Evolutionary conservation across 2,888 invertebrate genomes (phyloP).

Genomic region (Branchipolynoe longqiensis): DNA sequence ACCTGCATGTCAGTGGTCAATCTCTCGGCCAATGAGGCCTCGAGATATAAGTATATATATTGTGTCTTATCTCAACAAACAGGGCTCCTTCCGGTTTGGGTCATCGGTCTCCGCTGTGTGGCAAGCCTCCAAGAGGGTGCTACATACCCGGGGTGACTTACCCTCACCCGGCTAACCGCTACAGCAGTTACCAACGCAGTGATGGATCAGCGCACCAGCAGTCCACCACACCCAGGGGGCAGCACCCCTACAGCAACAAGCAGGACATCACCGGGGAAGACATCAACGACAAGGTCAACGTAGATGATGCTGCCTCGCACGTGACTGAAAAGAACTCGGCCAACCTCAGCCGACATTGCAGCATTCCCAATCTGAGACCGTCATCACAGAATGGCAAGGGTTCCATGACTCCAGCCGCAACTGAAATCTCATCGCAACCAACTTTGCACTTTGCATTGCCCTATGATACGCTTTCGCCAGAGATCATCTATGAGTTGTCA

Average conservation of each 20-base stretch:
- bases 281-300: not conserved
- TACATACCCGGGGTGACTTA: not conserved
- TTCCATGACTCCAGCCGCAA: constrained; percentile 42
- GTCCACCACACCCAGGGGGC: not conserved
- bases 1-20: too few species aligned
- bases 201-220: not conserved
- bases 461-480: constrained; percentile 41
- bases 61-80: not conserved
- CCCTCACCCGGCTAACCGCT: constrained; percentile 21
- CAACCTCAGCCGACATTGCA: not conserved
- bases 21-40: too few species aligned
- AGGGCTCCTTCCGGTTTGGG: constrained; percentile 5
- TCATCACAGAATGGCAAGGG: not conserved
- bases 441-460: not conserved
- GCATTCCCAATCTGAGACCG: constrained; percentile 2
- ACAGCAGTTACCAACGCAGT: not conserved
- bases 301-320: not conserved
- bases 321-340: not conserved
- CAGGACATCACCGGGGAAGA: not conserved
- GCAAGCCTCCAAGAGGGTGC: not conserved
- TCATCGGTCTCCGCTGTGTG: not conserved
- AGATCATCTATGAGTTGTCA: constrained; percentile 50
- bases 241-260: not conserved
- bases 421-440: constrained; percentile 15
- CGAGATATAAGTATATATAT: too few species aligned